Evolutionary conservation across 2,797 vertebrate genomes (phyloP).

Genomic region (Parauchenoglanis ngamensis): DNA sequence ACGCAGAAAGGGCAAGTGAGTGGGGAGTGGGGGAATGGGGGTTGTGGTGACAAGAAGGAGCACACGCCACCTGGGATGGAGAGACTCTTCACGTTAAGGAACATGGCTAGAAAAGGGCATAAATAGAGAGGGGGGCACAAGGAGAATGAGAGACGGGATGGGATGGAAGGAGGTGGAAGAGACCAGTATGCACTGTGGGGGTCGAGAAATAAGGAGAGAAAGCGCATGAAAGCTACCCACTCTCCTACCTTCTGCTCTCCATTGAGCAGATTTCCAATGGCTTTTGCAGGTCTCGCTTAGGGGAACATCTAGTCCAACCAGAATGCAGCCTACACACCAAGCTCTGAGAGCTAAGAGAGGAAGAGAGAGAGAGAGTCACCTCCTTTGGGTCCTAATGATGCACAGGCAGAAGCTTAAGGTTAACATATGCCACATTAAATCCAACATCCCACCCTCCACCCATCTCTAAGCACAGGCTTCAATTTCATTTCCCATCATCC

Average conservation of each 20-base stretch:
- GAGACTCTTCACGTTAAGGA: conserved; percentile 45
- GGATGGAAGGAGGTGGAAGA: conserved; percentile 41
- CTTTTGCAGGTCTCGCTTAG: conserved; percentile 79
- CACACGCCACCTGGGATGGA: conserved; percentile 55
- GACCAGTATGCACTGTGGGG: conserved; percentile 57
- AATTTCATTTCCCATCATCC: conserved; percentile 31
- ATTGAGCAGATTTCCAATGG: conserved; percentile 81
- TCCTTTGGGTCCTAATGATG: conserved; percentile 46
- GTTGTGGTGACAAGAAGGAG: conserved; percentile 41
- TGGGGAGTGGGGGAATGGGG: conserved; percentile 60
- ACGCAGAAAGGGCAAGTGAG: conserved; percentile 62
- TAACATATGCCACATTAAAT: conserved; percentile 32
- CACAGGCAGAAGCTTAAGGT: conserved; percentile 48
- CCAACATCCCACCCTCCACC: conserved; percentile 24
- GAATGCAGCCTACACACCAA: conserved; percentile 80
- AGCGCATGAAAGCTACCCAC: conserved; percentile 73
- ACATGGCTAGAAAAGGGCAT: conserved; percentile 27
- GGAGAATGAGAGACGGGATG: conserved; percentile 42
- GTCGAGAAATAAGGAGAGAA: conserved; percentile 65
- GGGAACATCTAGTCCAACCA: conserved; percentile 83
- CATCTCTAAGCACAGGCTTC: conserved; percentile 31
- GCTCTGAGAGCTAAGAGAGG: conserved; percentile 63
- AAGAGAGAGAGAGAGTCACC: conserved; percentile 17
- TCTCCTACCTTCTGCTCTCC: conserved; percentile 78
- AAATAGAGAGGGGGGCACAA: conserved; percentile 39